Evolutionary conservation across 2,888 invertebrate species (phyloP), one percentile per base, ranked within the genome.

Genomic region (Pediacus dermestoides): DNA sequence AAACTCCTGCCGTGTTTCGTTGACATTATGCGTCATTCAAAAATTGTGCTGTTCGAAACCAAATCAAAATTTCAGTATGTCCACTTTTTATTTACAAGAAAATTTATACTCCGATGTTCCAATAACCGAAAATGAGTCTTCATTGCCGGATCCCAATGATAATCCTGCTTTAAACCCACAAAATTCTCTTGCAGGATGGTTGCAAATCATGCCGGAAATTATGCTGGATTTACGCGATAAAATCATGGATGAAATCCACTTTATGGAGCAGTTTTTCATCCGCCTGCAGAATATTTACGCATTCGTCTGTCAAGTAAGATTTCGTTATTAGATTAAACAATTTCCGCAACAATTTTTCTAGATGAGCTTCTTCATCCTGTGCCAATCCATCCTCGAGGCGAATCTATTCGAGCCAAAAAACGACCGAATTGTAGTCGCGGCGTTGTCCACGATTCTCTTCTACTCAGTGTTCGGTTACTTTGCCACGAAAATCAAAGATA

Each of bases 391-490:
- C 6, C 34, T 59, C 11, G 42, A 61, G 9, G 46, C 54, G 14
- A 43, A 45, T 11, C 37, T 34, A 18, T 47, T 48, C 18, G 27
- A 41, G 3, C 39, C 34, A 2, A 48, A 53, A 39, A 53, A 52
- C 2, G 55, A 60, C 26, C 56, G 57, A 37, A 57, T 52, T 26
- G 43, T 64, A 2, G 40, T 70, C 9, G 57, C 58, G 9, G 66
- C 65, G 1, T 39, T 69, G 12, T 65, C 67, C n/a, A 65, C 66
- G 1, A 48, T 68, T 2, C 53, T 70, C 2, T 61, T 70, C 37
- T 70, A 70, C 43, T 62, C 66, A 2, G 64, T 70, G 8, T 55
- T 70, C 35, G 59, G 62, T 6, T 68, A 68, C 45, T 67, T 70
- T 37, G 56, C 59, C 4, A 50, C 62, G n/a, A 63, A 60, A 50